phyloP scores from a whole-genome alignment of 2,888 invertebrate genomes.

The Drosophila gaucha region DNA sequence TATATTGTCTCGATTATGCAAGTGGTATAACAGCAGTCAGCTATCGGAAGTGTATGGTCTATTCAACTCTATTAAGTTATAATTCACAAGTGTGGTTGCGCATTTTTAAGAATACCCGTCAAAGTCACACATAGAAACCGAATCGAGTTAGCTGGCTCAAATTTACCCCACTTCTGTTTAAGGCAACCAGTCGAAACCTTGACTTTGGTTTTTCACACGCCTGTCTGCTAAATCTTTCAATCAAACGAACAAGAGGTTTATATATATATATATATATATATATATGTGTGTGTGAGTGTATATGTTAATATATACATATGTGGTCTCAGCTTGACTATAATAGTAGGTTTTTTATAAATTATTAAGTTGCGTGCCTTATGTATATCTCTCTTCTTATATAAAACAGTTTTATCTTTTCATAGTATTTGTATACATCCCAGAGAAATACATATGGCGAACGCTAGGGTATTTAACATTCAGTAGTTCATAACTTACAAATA shows the following conservation, averaged over 20 bases:
- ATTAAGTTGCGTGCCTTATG: conserved; percentile 1
- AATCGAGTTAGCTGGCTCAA: conserved; percentile 27
- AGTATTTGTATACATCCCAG: too few relatives aligned
- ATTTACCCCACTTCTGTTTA: conserved; percentile 27
- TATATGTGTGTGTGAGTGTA: neutral
- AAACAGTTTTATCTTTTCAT: neutral
- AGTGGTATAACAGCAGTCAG: conserved; percentile 12
- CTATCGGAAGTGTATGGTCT: conserved; percentile 21
- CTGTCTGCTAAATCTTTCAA: conserved; percentile 16
- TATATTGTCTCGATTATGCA: conserved; percentile 18
- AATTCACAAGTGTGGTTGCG: neutral
- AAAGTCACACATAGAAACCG: conserved; percentile 21
- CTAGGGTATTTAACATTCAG: neutral
- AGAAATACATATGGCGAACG: too few relatives aligned
- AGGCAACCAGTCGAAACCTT: conserved; percentile 36
- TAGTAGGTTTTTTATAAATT: conserved; percentile 2
- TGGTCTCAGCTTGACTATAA: too few relatives aligned
- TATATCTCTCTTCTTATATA: neutral
- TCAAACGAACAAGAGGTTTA: conserved; percentile 19
- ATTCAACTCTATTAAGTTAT: conserved; percentile 20
- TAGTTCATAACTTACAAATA: neutral
- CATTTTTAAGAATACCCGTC: conserved; percentile 16
- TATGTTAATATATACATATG: neutral
- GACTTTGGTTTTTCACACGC: conserved; percentile 52
- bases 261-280: neutral